These are phyloP conservation scores for Gila orcuttii DNA, from an alignment of 2,113 vertebrate species.

Conservation along the genomic window DNA sequence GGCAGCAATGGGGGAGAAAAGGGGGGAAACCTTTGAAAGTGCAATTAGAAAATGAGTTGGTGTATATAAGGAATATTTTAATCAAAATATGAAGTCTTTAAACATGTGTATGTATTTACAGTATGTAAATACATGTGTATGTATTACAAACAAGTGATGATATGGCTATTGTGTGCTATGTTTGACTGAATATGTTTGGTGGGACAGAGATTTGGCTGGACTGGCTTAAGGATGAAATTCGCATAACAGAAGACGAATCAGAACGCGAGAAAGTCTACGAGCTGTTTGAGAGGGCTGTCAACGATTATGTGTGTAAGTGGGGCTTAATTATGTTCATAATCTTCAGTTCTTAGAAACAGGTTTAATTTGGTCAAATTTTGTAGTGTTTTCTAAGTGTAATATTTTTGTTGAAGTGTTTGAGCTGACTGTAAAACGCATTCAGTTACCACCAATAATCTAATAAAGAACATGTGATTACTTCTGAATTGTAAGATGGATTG, in stretches of 20 bases:
- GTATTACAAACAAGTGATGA: not conserved
- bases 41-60: not conserved
- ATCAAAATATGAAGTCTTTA: not conserved
- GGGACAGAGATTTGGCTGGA: slow-evolving; percentile 93
- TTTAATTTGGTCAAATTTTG: too few species aligned
- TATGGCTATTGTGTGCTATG: not conserved
- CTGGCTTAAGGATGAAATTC: slow-evolving; percentile 96
- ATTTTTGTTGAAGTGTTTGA: not conserved
- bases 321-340: not conserved
- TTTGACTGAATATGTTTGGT: slow-evolving; percentile 5
- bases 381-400: slow-evolving; percentile 4
- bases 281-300: slow-evolving; percentile 89
- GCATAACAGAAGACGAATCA: slow-evolving; percentile 79
- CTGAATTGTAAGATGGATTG: not conserved
- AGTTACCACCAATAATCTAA: not conserved
- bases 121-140: not conserved
- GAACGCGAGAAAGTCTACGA: slow-evolving; percentile 89
- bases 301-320: slow-evolving; percentile 95
- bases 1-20: not conserved
- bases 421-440: not conserved
- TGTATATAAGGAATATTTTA: not conserved
- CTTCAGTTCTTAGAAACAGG: not conserved
- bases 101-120: not conserved
- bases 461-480: not conserved
- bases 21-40: not conserved